phyloP scores from a whole-genome alignment of 2,888 invertebrate genomes.

The Hemicrepidius hirtus region DNA sequence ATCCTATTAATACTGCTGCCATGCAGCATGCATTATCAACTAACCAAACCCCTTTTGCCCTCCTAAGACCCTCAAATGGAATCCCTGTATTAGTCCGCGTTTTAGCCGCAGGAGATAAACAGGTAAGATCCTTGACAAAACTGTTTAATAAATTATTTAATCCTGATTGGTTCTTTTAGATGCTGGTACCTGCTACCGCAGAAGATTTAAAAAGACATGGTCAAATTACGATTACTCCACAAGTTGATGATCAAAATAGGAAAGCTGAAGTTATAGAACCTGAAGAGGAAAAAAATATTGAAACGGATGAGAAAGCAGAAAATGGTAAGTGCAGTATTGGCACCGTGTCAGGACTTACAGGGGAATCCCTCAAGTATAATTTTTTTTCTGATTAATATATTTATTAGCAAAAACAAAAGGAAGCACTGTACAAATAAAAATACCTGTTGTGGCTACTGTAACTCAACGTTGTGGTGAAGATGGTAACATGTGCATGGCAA shows the following conservation, averaged over 20 bases:
- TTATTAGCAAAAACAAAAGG: constrained; percentile 54
- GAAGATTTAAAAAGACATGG: constrained; percentile 81
- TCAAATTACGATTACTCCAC: constrained; percentile 73
- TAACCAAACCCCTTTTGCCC: constrained; percentile 82
- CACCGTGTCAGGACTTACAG: no score
- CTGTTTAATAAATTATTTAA: no score
- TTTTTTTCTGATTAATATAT: background rate
- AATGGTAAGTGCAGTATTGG: no score
- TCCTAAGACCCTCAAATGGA: constrained; percentile 80
- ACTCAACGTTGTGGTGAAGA: constrained; percentile 67
- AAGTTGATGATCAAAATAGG: constrained; percentile 26
- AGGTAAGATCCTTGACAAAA: constrained; percentile 50
- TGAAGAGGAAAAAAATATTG: background rate
- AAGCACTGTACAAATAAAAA: constrained; percentile 69
- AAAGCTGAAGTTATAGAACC: background rate
- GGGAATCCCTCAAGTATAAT: background rate
- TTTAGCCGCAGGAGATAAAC: constrained; percentile 74
- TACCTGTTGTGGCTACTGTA: constrained; percentile 71
- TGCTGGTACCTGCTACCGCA: constrained; percentile 83
- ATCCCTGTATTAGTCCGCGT: constrained; percentile 82
- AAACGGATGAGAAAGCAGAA: no score
- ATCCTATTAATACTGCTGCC: constrained; percentile 82
- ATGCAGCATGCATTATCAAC: constrained; percentile 80
- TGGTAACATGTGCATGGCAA: constrained; percentile 68
- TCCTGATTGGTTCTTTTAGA: constrained; percentile 70